Percentiles rank a stretch among this genome's conserved stretches.
These are phyloP conservation scores for Latrodectus hesperus DNA, from an alignment of 2,888 invertebrate species.

Conservation along the genomic window DNA sequence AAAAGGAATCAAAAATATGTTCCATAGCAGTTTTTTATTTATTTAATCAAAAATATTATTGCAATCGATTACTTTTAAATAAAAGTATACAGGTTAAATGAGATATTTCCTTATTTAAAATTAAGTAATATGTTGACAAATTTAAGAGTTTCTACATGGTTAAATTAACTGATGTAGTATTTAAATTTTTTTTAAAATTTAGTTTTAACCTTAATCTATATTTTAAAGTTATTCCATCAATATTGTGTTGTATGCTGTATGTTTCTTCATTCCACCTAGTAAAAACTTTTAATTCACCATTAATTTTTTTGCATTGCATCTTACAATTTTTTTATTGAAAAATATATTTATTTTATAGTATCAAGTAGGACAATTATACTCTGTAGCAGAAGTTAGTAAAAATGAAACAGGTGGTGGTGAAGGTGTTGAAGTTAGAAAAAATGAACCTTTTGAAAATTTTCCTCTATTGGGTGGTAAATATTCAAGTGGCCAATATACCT, in stretches of 20 bases:
- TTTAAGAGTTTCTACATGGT: conserved; percentile 5
- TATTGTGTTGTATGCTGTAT: too few species aligned
- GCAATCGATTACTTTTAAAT: too few species aligned
- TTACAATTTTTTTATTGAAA: neutral
- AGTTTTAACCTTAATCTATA: too few species aligned
- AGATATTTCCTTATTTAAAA: neutral
- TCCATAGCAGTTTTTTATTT: too few species aligned
- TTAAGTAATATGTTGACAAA: neutral
- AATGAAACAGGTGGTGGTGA: conserved; percentile 83
- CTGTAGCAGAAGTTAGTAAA: conserved; percentile 88
- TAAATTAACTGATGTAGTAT: conserved; percentile 8
- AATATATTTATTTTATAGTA: conserved; percentile 80
- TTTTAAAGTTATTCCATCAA: too few species aligned
- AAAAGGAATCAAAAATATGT: too few species aligned
- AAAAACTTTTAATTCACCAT: too few species aligned
- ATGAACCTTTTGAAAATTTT: conserved; percentile 95
- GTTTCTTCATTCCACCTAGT: too few species aligned
- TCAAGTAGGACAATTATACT: conserved; percentile 98
- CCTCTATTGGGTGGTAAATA: conserved; percentile 92
- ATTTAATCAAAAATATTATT: too few species aligned
- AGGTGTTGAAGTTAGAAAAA: conserved; percentile 89
- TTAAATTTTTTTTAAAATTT: neutral
- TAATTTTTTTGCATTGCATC: too few species aligned
- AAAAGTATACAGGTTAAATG: neutral
- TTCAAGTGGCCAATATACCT: conserved; percentile 97